Conservation (phyloP, 2,888 invertebrate species). For the Malacosoma neustria region DNA sequence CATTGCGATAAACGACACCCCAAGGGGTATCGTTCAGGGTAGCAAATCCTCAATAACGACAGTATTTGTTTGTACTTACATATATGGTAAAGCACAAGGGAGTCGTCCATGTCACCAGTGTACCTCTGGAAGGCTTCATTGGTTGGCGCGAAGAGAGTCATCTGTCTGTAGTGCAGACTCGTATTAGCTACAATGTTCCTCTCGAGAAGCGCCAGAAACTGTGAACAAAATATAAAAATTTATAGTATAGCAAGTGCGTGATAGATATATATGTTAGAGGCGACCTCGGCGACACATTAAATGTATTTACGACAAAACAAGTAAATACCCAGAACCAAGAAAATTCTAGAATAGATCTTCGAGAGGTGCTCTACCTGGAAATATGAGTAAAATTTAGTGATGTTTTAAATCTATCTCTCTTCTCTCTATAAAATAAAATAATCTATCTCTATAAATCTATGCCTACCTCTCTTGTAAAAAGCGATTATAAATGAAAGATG, state of each 20-base stretch:
- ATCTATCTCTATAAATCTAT: too few species aligned
- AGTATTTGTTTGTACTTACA: constrained; percentile 74
- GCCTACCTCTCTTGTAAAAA: too few species aligned
- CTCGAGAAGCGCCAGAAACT: constrained; percentile 87
- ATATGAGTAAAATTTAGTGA: too few species aligned
- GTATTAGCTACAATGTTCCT: constrained; percentile 82
- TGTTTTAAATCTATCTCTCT: too few species aligned
- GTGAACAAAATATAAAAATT: constrained; percentile 41
- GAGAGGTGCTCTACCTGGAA: too few species aligned
- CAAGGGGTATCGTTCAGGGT: background rate
- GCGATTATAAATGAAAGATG: too few species aligned
- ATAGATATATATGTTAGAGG: background rate
- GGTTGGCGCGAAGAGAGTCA: constrained; percentile 92
- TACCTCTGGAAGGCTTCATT: constrained; percentile 89
- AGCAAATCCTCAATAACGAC: background rate
- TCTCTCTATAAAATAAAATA: too few species aligned
- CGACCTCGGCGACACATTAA: background rate
- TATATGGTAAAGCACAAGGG: constrained; percentile 86
- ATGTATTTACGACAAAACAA: constrained; percentile 1
- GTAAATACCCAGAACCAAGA: too few species aligned
- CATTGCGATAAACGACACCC: background rate
- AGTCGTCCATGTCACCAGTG: constrained; percentile 73
- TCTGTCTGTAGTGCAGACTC: constrained; percentile 81
- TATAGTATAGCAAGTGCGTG: background rate
- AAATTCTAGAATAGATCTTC: too few species aligned